Evolutionary conservation across 2,888 invertebrate genomes (phyloP).

Genomic region (Troglohyphantes excavatus): DNA sequence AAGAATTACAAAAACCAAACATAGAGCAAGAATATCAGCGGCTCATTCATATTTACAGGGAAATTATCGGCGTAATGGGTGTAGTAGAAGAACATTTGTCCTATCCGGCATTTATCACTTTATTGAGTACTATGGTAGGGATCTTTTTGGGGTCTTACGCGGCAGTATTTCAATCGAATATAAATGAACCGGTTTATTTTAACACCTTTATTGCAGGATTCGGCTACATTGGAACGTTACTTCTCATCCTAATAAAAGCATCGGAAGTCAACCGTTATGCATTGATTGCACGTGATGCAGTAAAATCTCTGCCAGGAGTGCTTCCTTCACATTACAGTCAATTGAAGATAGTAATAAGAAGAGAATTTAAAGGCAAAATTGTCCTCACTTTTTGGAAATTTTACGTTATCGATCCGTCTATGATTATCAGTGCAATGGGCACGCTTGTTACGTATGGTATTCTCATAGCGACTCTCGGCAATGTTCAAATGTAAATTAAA

Average conservation of each 20-base stretch:
- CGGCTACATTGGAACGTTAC: too few species aligned
- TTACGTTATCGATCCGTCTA: background rate
- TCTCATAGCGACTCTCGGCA: conserved; percentile 11
- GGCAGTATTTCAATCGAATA: background rate
- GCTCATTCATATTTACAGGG: background rate
- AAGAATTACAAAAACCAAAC: background rate
- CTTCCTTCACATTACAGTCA: background rate
- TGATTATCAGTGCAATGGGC: background rate
- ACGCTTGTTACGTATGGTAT: conserved; percentile 3
- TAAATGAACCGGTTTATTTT: background rate
- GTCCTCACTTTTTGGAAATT: conserved; percentile 11
- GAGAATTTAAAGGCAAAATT: background rate
- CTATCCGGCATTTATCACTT: background rate
- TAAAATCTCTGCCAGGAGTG: background rate
- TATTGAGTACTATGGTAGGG: background rate
- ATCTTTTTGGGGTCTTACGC: background rate
- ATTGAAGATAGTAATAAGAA: background rate
- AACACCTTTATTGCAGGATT: background rate
- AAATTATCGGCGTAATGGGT: background rate
- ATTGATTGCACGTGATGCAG: background rate
- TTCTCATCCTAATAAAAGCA: background rate
- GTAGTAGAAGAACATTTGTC: background rate
- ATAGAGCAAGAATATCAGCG: background rate
- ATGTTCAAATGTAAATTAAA: too few species aligned
- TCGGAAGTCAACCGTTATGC: background rate